Evolutionary conservation across 1,140 invertebrate genomes (phyloP).

Genomic region (Aphidius gifuensis): DNA sequence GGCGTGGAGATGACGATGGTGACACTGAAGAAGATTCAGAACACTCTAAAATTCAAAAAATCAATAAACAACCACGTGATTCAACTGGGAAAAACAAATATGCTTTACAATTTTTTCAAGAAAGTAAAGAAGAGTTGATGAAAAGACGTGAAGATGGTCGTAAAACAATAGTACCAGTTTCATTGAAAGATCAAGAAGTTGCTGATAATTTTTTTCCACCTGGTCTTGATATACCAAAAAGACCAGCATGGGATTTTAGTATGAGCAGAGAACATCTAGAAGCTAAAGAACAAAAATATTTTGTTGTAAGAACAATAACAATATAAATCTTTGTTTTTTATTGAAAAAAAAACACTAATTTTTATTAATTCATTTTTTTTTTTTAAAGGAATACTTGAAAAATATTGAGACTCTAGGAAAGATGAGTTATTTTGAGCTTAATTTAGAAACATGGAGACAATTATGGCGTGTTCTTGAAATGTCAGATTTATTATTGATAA

Average conservation of each 20-base stretch:
- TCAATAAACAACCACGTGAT: conserved; percentile 53
- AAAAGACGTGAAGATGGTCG: conserved; percentile 65
- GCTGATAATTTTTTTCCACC: conserved; percentile 70
- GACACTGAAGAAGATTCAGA: conserved; percentile 19
- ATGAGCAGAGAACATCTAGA: conserved; percentile 72
- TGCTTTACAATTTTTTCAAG: conserved; percentile 72
- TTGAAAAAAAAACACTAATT: no score
- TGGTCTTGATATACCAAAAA: conserved; percentile 75
- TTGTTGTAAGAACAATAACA: conserved; percentile 61
- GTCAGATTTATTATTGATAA: conserved; percentile 80
- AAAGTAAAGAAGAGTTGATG: conserved; percentile 66
- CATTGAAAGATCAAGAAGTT: conserved; percentile 67
- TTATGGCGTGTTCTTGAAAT: conserved; percentile 90
- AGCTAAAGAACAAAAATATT: conserved; percentile 72
- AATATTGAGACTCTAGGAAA: conserved; percentile 55
- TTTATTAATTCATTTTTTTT: conserved; percentile 6
- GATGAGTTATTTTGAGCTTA: conserved; percentile 81
- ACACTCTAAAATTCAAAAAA: conserved; percentile 45
- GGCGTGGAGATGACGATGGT: conserved; percentile 33
- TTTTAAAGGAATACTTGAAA: conserved; percentile 61
- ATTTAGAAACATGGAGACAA: conserved; percentile 91
- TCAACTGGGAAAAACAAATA: conserved; percentile 59
- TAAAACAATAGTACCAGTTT: conserved; percentile 56
- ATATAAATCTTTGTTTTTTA: no score
- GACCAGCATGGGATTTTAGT: conserved; percentile 76